Conservation (phyloP, 2,113 vertebrate species). For the Circaetus gallicus region DNA sequence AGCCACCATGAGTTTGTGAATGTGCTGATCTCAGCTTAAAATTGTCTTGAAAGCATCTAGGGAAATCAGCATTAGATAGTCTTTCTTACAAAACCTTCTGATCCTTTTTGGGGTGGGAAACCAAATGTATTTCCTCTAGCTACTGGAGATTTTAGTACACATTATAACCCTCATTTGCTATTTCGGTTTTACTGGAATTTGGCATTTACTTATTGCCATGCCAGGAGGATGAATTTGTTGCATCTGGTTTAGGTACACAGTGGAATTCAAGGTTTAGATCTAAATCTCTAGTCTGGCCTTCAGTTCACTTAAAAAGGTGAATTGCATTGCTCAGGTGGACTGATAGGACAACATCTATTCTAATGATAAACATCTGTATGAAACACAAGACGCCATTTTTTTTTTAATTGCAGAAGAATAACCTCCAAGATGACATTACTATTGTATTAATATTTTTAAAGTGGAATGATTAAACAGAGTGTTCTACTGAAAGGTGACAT, state of each 20-base stretch:
- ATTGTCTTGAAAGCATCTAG: fast-evolving
- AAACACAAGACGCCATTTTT: not conserved
- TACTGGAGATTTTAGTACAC: not conserved
- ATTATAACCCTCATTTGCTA: not conserved
- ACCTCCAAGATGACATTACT: not conserved
- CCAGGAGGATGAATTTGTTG: not conserved
- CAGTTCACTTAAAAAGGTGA: not conserved
- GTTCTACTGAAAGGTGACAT: not conserved
- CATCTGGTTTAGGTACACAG: not conserved
- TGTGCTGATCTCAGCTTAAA: not conserved
- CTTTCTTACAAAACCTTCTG: not conserved
- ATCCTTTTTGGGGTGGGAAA: not conserved
- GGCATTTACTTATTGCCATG: not conserved
- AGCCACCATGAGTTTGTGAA: not conserved
- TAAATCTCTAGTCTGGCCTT: not conserved
- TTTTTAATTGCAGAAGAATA: not conserved
- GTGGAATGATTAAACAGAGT: not conserved
- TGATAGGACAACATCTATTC: not conserved
- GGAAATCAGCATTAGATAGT: not conserved
- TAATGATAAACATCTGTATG: not conserved
- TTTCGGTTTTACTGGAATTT: not conserved
- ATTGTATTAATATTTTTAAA: not conserved
- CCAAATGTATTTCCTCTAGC: not conserved
- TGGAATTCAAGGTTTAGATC: not conserved
- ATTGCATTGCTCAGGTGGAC: not conserved